Base-by-base conservation (phyloP, 2,113 vertebrate species). In the Tor tambroides region DNA sequence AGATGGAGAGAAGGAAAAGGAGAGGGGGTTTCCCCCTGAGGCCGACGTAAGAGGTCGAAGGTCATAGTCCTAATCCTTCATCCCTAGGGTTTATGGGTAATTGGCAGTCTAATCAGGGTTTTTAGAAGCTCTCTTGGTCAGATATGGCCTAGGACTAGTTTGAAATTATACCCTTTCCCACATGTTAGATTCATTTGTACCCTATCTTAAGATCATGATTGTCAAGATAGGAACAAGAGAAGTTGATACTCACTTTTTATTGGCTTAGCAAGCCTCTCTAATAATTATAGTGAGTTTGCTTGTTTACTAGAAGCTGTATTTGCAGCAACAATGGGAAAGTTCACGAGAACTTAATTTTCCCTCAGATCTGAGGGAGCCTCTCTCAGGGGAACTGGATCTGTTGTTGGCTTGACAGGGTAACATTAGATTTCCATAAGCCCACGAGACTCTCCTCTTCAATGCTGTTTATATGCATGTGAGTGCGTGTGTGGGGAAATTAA, bases 71-170 rank as follows among this genome's bases (percentile, higher is more conserved):
- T 95, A 94, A 94, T 95, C 94, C 93, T 90, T 91, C 91, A 91
- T 92, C 92, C 93, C 83, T 86, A 91, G 93, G 92, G 93, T 91
- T 89, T 87, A 65, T 93, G 93, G 94, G 94, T 95, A 95, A 95
- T 95, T 95, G 95, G 89, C 91, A 89, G 90, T 88, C 93, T 95
- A 94, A 94, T 96, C 93, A 93, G 94, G 92, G 92, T 92, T 89
- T 78, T 76, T 88, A 86, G 61, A 86, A 81, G 88, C 78, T 91
- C 72, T 92, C 87, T 85, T 28, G 79, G 76, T 84, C 54, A 4
- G 49, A 92, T 88, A 89, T 38, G 6, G 67, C 46, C 19, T 6
- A 59, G 56, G 43, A 35, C 63, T 75, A 35, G 54, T 74, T 86
- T 67, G 28, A 78, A 85, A 85, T 74, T 32, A 51, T 67, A 85